Base-by-base conservation (phyloP, 2,888 invertebrate genomes). In the Palloptera scutellata region DNA sequence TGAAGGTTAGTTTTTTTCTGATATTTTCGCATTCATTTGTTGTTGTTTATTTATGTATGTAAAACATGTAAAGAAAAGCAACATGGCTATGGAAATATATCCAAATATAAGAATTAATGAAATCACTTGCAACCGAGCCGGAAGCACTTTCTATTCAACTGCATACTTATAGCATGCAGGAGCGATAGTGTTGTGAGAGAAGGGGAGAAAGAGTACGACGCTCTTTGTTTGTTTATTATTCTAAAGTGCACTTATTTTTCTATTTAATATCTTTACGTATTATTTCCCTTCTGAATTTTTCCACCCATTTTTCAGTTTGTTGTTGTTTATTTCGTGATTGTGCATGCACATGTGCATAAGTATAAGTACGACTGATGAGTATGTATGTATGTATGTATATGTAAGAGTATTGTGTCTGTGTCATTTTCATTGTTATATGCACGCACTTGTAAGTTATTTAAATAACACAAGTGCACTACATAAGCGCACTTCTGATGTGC, bases 1-100 rank as follows among this genome's bases (percentile, higher is more conserved):
- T 85, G 81, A 85, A 83, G 78, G 85, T 85, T 74, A 83, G 85
- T 81, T 74, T 48, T 48, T n/a, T 48, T 48, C 2, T 48, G 11
- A 1, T 53, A 2, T 53, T 15, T 15, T 12, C 8, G 12, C 11
- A 30, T 11, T 4, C 20, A 53, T 13, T 30, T 59, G 11, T 52
- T 41, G 12, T 45, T 48, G n/a, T 11, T 13, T 45, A 45, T 45
- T 45, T 55, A 20, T 40, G 51, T 8, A 48, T n/a, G 52, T 52
- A 30, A 30, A 48, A 48, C 2, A 15, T 48, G 8, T 48, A 15
- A 3, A 12, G 8, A 48, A 5, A 12, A 5, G 48, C 48, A 48
- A 53, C 8, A 19, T 15, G 9, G 2, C 2, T 48, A 48, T 48
- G 6, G 1, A 48, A 4, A 15, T 48, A 48, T 48, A 15, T 30